A percentile compares a stretch with the other conserved stretches of the same genome.
Evolutionary conservation across 2,113 vertebrate species (phyloP).

Genomic region (Oreochromis tanganicae): DNA sequence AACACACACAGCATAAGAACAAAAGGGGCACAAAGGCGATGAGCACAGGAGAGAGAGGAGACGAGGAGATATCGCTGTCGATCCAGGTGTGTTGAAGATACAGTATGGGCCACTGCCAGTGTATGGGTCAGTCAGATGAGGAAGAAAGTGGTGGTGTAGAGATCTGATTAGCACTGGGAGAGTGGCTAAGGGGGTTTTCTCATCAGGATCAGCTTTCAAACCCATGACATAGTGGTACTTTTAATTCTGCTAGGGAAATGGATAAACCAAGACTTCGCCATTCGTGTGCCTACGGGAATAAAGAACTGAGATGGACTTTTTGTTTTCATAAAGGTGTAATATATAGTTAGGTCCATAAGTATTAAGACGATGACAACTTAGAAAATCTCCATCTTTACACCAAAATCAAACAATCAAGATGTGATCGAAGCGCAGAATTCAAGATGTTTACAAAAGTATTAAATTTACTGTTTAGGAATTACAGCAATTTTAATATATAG

Average conservation of each 20-base stretch:
- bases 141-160: not conserved
- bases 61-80: not conserved
- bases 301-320: not conserved
- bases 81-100: slow-evolving; percentile 34
- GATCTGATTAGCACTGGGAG: slow-evolving; percentile 55
- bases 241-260: not conserved
- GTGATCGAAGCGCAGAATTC: not conserved
- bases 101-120: not conserved
- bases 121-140: not conserved
- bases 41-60: not conserved
- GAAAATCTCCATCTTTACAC: not conserved
- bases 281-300: not conserved
- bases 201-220: slow-evolving; percentile 61
- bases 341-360: not conserved
- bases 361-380: not conserved
- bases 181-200: slow-evolving; percentile 41
- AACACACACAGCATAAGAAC: not conserved
- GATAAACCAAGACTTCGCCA: not conserved
- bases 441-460: not conserved
- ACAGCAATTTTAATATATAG: not conserved
- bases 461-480: not conserved
- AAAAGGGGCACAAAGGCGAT: not conserved
- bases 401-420: accelerated
- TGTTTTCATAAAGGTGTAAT: not conserved
- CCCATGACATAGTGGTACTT: not conserved